Evolutionary conservation across 2,888 invertebrate genomes (phyloP), one percentile per base, ranked within the genome.

Genomic region (Agrochola lota): DNA sequence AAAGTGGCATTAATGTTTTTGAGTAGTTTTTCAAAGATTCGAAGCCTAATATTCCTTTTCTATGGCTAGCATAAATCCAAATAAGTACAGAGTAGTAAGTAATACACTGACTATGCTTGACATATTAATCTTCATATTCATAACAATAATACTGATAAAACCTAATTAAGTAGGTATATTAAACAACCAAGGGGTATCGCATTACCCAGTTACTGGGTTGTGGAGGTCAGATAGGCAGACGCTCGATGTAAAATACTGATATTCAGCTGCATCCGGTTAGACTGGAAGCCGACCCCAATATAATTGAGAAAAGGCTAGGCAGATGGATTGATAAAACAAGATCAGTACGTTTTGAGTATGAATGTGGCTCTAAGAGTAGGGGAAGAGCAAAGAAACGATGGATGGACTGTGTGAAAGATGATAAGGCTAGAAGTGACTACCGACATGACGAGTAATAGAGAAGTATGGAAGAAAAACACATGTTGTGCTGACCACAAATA

Each of bases 1-100:
- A 68, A 69, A 66, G 70, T 30, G 43, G 2, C 35, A 81, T 80
- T 49, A 40, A 70, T 70, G 63, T 69, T 35, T 83, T 59, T 49
- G 84, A 78, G 70, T 59, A 82, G 30, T 63, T 77, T 46, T 52
- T 23, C 40, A 17, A 35, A 43, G 59, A n/a, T 74, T n/a, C 8
- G 8, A 15, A 46, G 46, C 15, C 6, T 46, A 20, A 15, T 23
- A 9, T 23, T 40, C 26, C 17, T 30, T 12, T 52, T 52, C 20
- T 43, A 15, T 52, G 6, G 3, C 20, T 6, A 12, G 6, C 9
- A 68, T 57, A 0, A 26, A 68, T 68, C 23, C 2, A 30, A 68
- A 15, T 23, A 23, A 0, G 5, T 49, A 30, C 20, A 5, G 15
- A 23, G 11, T 46, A 46, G n/a, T 26, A 26, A 46, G n/a, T 26